These are phyloP conservation scores for Nibea albiflora DNA, from an alignment of 2,113 vertebrate species.

Conservation along the genomic window DNA sequence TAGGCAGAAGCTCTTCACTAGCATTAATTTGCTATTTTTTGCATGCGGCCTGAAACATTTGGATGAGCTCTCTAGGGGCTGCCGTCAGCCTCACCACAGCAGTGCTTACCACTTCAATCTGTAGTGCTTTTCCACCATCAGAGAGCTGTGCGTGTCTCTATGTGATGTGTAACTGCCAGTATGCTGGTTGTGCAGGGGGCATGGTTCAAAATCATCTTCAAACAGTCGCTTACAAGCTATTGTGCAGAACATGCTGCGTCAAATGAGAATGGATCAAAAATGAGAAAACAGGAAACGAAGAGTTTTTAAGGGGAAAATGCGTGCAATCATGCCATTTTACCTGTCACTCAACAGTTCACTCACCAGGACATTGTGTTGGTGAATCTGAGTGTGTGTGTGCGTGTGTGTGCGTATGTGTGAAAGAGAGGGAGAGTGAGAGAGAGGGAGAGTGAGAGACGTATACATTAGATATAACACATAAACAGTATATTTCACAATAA, in stretches of 20 bases:
- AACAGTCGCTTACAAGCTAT: slow-evolving; percentile 68
- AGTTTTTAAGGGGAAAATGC: slow-evolving; percentile 58
- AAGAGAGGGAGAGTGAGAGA: background rate
- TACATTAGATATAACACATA: slow-evolving; percentile 8
- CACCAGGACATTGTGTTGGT: slow-evolving; percentile 49
- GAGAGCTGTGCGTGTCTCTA: slow-evolving; percentile 54
- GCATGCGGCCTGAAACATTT: slow-evolving; percentile 82
- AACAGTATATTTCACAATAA: background rate
- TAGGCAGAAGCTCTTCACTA: slow-evolving; percentile 82
- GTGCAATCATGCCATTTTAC: slow-evolving; percentile 72
- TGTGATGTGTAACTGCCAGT: slow-evolving; percentile 43
- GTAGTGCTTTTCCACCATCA: slow-evolving; percentile 80
- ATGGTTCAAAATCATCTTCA: slow-evolving; percentile 75
- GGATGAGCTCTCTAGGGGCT: slow-evolving; percentile 81
- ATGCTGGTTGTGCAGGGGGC: slow-evolving; percentile 52
- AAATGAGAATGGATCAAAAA: slow-evolving; percentile 68
- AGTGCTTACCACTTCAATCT: slow-evolving; percentile 82
- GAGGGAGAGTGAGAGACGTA: background rate
- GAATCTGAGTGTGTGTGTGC: background rate
- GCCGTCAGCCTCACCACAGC: slow-evolving; percentile 68
- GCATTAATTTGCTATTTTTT: slow-evolving; percentile 88
- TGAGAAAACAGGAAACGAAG: slow-evolving; percentile 53
- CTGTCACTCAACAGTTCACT: slow-evolving; percentile 65
- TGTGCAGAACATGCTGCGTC: slow-evolving; percentile 60
- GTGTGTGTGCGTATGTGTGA: background rate